Conservation (phyloP, 1,140 invertebrate genomes). For the Drosophila azteca region DNA sequence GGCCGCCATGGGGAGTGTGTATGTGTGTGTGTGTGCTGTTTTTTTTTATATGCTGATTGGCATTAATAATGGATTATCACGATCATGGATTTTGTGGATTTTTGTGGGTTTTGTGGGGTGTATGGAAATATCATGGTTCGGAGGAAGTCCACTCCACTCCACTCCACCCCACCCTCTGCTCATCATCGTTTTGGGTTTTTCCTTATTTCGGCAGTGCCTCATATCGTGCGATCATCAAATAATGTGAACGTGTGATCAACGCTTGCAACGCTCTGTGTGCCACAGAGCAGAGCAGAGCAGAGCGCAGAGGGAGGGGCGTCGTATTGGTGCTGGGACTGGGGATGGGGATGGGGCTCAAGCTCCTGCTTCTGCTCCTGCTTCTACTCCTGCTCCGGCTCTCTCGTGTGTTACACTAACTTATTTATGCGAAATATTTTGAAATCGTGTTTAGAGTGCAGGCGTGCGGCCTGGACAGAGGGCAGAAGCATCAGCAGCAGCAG, state of each 20-base stretch:
- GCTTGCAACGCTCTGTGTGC: conserved; percentile 38
- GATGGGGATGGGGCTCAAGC: too few species aligned
- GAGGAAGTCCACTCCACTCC: conserved; percentile 6
- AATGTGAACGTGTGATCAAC: conserved; percentile 83
- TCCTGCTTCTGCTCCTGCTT: too few species aligned
- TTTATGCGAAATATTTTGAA: conserved; percentile 83
- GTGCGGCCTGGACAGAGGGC: conserved; percentile 60
- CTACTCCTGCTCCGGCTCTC: not conserved
- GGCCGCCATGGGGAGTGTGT: too few species aligned
- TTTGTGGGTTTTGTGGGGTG: conserved; percentile 31
- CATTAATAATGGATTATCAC: conserved; percentile 84
- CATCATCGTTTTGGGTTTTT: conserved; percentile 7
- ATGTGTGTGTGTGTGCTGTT: not conserved
- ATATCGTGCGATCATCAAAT: conserved; percentile 83
- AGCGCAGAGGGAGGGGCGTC: conserved; percentile 1
- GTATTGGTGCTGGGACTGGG: not conserved
- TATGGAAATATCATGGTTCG: conserved; percentile 73
- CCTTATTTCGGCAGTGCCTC: conserved; percentile 55
- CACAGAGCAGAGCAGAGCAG: not conserved
- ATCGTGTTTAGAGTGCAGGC: conserved; percentile 78
- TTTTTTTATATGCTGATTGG: conserved; percentile 82
- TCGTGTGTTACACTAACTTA: conserved; percentile 83
- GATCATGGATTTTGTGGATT: conserved; percentile 49
- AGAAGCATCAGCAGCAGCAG: conserved; percentile 27
- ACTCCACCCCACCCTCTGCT: conserved; percentile 37